Base-by-base conservation (phyloP, 2,797 vertebrate genomes). In the Orientallactaga sibirica region DNA sequence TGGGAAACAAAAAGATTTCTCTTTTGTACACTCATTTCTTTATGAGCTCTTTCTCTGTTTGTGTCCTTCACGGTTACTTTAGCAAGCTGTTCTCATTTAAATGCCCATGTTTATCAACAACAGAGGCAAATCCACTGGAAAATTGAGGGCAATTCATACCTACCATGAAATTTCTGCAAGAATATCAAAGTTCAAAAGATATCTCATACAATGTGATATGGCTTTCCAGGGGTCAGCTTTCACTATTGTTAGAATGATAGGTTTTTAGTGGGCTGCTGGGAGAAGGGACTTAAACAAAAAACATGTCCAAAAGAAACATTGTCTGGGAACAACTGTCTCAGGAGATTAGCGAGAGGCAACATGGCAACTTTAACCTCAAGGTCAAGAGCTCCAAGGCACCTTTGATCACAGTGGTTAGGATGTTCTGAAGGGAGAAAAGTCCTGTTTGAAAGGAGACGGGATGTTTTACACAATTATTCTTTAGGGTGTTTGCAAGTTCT, bases 211-310 rank as follows among this genome's bases (percentile, higher is more conserved):
- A 55, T 18, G 9, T 25, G 25, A 80, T 71, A 48, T 68, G 37
- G n/a, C 76, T 92, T 96, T 94, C 68, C 24, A 90, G 90, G 90
- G 71, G 79, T 93, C 43, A 70, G 9, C 20, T 95, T 95, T 94
- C 87, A 90, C 37, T 55, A 48, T 92, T 88, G 58, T 90, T 55
- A 80, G 84, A 83, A 58, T 70, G 82, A 77, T 84, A 74, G 77
- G 84, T 94, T 85, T 81, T 93, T 61, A 68, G 52, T 61, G 33
- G 29, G 29, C 91, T 81, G 73, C 33, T 86, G 2, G 86, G 74
- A 91, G 58, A 86, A 91, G 29, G 9, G 1, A 84, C 11, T 86
- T 84, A 83, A 61, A 67, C 5, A 64, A 81, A 93, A 88, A 78
- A 12, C 24, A 88, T 73, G 24, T 22, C 27, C 25, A 9, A 88